Evolutionary conservation across 2,888 invertebrate species (phyloP), one percentile per base, ranked within the genome.

Genomic region (Ormyrus pomaceus): DNA sequence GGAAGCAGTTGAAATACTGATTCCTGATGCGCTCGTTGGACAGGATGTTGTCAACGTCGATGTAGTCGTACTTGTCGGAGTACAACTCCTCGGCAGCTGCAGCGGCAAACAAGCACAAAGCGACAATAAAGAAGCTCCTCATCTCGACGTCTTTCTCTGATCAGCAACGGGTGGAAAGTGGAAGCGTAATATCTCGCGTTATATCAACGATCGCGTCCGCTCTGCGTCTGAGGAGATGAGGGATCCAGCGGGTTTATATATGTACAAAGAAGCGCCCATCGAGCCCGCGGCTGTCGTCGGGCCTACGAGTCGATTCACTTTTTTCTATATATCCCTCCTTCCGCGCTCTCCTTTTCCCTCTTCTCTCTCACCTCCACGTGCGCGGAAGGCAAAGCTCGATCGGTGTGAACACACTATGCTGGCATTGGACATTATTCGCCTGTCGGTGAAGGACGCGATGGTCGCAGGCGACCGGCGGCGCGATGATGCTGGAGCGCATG

Each of bases 1-100:
- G 61, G 53, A 88, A 85, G 77, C 90, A 91, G 0, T 84, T 73
- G 75, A 87, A 86, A 71, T 91, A 89, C 48, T 87, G 86, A 53
- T 85, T 84, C 8, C 89, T 86, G 10, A 86, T 68, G 0, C 86
- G 83, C 3, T 86, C 84, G 80, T 88, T 89, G 0, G 50, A 48
- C 56, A 91, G 83, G 81, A 90, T 87, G 4, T 56, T 83, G 2
- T 86, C 86, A 13, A 86, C 86, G 77, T 89, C 84, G 62, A 90
- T 75, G 68, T 88, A 82, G 77, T 87, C 88, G 79, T 86, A 89
- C 69, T 86, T 87, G 65, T 85, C 84, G 7, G 87, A 83, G 70
- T 88, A 89, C 0, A 84, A n/a, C 6, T 83, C 82, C 51, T 84
- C 84, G 10, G 83, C 83, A 0, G 58, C 48, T 6, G 69, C 83